Evolutionary conservation across 2,888 invertebrate species (phyloP).

Genomic region (Scotopteryx bipunctaria): DNA sequence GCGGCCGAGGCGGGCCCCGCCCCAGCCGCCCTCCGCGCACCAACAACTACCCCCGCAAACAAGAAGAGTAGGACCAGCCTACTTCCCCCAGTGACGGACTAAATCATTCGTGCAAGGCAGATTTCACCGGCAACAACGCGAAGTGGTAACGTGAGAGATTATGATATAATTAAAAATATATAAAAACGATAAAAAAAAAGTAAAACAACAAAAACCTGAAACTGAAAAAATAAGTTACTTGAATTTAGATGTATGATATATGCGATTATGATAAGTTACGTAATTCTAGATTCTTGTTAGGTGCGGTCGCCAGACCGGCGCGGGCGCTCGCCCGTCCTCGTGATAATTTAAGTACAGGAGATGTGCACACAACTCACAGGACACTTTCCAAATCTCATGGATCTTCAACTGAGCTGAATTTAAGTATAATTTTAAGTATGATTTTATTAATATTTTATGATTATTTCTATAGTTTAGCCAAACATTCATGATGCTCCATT

Average conservation of each 20-base stretch:
- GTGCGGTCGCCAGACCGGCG: conserved; percentile 55
- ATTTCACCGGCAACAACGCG: conserved; percentile 88
- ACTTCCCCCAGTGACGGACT: conserved; percentile 60
- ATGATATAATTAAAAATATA: conserved; percentile 68
- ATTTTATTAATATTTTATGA: conserved; percentile 52
- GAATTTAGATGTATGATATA: conserved; percentile 83
- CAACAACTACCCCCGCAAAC: conserved; percentile 64
- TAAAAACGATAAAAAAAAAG: conserved; percentile 81
- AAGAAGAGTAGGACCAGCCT: conserved; percentile 51
- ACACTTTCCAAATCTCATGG: conserved; percentile 62
- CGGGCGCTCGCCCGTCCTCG: conserved; percentile 52
- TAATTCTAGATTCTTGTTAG: conserved; percentile 79
- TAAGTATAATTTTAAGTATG: conserved; percentile 56
- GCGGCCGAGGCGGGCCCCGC: conserved; percentile 76
- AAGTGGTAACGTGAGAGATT: conserved; percentile 82
- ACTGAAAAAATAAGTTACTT: conserved; percentile 82
- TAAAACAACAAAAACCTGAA: conserved; percentile 81
- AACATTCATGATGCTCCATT: conserved; percentile 32
- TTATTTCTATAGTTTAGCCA: conserved; percentile 43
- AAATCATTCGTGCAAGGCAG: conserved; percentile 86
- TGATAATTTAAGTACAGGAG: conserved; percentile 76
- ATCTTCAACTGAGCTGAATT: conserved; percentile 59
- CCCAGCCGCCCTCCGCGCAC: conserved; percentile 57
- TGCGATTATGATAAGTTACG: conserved; percentile 81
- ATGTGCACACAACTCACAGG: conserved; percentile 61